Evolutionary conservation across 2,797 vertebrate genomes (phyloP), one percentile per base, ranked within the genome.

Genomic region (Fringilla coelebs): DNA sequence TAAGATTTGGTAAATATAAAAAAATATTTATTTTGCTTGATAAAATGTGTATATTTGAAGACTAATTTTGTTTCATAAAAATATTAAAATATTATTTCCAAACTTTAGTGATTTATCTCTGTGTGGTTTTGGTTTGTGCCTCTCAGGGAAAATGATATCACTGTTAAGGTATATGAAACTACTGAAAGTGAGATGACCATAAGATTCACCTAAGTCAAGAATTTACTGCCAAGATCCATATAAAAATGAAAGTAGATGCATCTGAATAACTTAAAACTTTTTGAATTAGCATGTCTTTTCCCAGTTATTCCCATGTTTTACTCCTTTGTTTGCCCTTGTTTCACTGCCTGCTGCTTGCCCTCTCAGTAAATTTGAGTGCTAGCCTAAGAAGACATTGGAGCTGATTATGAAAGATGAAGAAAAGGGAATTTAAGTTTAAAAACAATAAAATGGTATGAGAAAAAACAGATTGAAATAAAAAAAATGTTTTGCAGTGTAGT

Each of bases 371-470:
- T 93, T 62, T 85, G 26, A 68, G n/a, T 81, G 46, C 22, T 83
- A 83, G 62, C 43, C 32, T 68, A 83, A 85, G 46, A 89, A 43
- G 54, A 85, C 29, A 51, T 43, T 88, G 57, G 36, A 75, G 9
- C 3, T 91, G 78, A 88, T 88, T 78, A 55, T 80, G 65, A 95
- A 83, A 88, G 54, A 93, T 68, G 58, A 85, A 88, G 83, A 79
- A 94, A 90, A 94, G 13, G 45, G 54, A 94, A 85, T 80, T 66
- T 46, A 55, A 85, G 57, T 60, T 95, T 68, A 74, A 91, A 91
- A 92, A 58, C 78, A 91, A 81, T 94, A 92, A 93, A 93, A 85
- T 55, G 13, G 18, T 84, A 89, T 80, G 70, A 92, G 93, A 86
- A 86, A 87, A 92, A 95, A 93, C 10, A 90, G 83, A 92, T 58